Conservation (phyloP, 2,797 vertebrate species). For the Triplophysa yarkandensis region DNA sequence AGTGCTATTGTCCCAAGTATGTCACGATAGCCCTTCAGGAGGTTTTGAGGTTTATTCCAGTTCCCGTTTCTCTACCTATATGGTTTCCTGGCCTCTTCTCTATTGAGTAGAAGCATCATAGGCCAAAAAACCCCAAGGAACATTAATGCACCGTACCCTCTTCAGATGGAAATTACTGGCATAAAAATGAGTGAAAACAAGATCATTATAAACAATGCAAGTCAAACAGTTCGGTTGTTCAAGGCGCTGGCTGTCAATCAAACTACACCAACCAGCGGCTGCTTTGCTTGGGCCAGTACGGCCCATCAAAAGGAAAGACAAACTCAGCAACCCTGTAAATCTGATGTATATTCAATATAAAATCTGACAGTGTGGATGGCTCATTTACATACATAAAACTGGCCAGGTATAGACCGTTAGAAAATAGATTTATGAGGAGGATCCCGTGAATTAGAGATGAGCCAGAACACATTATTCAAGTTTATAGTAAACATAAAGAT, state of each 20-base stretch:
- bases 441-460: slow-evolving; percentile 74
- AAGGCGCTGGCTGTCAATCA: slow-evolving; percentile 50
- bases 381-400: slow-evolving; percentile 73
- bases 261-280: slow-evolving; percentile 28
- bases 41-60: no score
- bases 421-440: slow-evolving; percentile 68
- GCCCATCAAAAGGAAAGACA: slow-evolving; percentile 35
- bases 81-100: no score
- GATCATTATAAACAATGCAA: slow-evolving; percentile 26
- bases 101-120: no score
- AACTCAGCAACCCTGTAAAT: slow-evolving; percentile 60
- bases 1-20: no score
- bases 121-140: neutral
- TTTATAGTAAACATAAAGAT: slow-evolving; percentile 60
- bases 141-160: neutral
- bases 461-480: slow-evolving; percentile 54
- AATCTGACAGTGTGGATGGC: slow-evolving; percentile 53
- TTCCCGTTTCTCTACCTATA: no score
- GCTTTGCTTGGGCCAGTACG: slow-evolving; percentile 35
- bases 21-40: no score
- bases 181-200: neutral
- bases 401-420: slow-evolving; percentile 62
- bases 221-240: slow-evolving; percentile 18
- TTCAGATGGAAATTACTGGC: slow-evolving; percentile 7
- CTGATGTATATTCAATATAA: slow-evolving; percentile 69